Percentiles rank a stretch among this genome's conserved stretches.
These are phyloP conservation scores for Coturnix japonica DNA, from an alignment of 2,113 vertebrate species.

Conservation along the genomic window DNA sequence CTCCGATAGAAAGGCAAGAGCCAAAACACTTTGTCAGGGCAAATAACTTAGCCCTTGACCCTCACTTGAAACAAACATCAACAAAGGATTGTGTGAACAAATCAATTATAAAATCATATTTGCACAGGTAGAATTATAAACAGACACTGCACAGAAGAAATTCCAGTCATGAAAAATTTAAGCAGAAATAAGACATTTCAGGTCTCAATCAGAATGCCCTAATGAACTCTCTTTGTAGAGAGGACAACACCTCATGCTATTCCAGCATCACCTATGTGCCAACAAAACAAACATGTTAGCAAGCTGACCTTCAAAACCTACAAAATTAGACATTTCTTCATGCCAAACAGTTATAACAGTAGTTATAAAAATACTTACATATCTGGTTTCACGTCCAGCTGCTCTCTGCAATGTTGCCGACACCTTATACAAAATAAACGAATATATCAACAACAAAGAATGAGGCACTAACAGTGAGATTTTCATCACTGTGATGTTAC, in stretches of 20 bases:
- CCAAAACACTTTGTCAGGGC: neutral
- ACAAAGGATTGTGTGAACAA: neutral
- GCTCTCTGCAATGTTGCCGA: conserved; percentile 77
- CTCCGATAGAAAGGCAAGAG: neutral
- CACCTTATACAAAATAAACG: conserved; percentile 62
- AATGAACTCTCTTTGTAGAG: neutral
- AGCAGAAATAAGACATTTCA: neutral
- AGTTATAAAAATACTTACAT: conserved; percentile 82
- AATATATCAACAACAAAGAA: conserved; percentile 3
- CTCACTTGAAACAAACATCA: neutral
- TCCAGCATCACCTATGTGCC: neutral
- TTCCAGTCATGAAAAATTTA: neutral
- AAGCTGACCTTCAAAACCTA: neutral
- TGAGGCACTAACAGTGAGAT: neutral
- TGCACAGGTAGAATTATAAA: neutral
- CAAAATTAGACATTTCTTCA: neutral
- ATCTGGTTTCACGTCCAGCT: conserved; percentile 94
- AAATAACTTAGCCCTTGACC: neutral
- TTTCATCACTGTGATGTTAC: neutral
- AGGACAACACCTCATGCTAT: neutral
- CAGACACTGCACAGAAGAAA: neutral
- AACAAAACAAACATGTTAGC: neutral
- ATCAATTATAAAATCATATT: neutral
- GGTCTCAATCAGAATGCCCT: neutral
- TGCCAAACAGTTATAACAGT: neutral